Percentiles rank a stretch among this genome's conserved stretches.
Evolutionary conservation across 2,888 invertebrate species (phyloP).

Genomic region (Azorinus chamasolen): DNA sequence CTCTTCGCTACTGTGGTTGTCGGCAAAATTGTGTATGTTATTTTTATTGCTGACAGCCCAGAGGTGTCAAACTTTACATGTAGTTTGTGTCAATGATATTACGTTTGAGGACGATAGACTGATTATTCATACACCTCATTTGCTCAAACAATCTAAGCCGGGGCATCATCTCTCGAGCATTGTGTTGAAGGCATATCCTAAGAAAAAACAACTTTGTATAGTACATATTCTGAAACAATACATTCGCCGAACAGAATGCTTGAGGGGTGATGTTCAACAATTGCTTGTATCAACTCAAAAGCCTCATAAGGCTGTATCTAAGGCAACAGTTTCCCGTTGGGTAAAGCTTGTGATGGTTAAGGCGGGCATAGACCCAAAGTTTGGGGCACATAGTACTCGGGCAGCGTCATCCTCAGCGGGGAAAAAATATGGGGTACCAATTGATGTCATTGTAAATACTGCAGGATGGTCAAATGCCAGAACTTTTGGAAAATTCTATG

Average conservation of each 20-base stretch:
- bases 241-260: not conserved
- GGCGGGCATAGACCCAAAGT: not conserved
- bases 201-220: not conserved
- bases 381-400: not conserved
- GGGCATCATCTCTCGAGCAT: not conserved
- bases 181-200: not conserved
- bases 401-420: not conserved
- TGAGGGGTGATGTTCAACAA: not conserved
- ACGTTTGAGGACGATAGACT: not conserved
- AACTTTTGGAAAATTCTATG: constrained; percentile 6
- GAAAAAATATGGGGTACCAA: not conserved
- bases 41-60: too few relatives aligned
- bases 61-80: not conserved
- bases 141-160: not conserved
- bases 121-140: not conserved
- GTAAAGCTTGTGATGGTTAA: not conserved
- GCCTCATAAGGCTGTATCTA: constrained; percentile 1
- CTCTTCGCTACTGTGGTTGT: not conserved
- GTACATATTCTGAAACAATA: not conserved
- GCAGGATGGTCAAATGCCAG: not conserved
- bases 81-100: not conserved
- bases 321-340: not conserved
- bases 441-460: not conserved
- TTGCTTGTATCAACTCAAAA: constrained; percentile 1
- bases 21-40: too few relatives aligned